Evolutionary conservation across 2,113 vertebrate species (phyloP).

Genomic region (Manacus vitellinus): DNA sequence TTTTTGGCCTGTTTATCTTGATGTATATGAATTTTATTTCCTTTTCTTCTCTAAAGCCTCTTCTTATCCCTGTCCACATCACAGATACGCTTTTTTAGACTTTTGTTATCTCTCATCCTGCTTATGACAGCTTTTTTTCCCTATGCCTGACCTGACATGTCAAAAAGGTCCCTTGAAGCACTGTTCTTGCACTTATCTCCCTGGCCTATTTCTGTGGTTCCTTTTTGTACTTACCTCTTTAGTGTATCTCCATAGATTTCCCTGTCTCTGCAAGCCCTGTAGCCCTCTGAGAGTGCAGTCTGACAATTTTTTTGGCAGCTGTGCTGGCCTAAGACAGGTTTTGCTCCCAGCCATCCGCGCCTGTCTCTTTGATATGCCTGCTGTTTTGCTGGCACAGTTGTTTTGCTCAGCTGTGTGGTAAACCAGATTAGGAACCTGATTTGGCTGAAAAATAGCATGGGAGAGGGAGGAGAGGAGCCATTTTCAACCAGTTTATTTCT

Average conservation of each 20-base stretch:
- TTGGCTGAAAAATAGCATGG: background rate
- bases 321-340: background rate
- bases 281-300: background rate
- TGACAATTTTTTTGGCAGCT: constrained; percentile 43
- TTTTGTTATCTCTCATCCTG: constrained; percentile 4
- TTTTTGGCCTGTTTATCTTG: constrained; percentile 13
- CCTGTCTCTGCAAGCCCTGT: constrained; percentile 14
- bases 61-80: background rate
- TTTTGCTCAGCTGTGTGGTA: constrained; percentile 17
- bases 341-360: background rate
- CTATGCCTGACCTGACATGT: background rate
- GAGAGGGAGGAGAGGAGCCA: background rate
- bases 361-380: background rate
- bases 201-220: constrained; percentile 10
- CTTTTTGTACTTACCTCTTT: constrained; percentile 21
- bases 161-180: constrained; percentile 20
- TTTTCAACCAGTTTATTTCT: background rate
- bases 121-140: constrained; percentile 25
- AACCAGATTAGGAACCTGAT: constrained; percentile 13
- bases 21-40: constrained; percentile 11
- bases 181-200: background rate
- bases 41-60: constrained; percentile 10
- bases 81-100: background rate
- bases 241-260: background rate
- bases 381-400: background rate